phyloP scores from a whole-genome alignment of 2,797 vertebrate genomes.

The Chromobotia macracanthus region DNA sequence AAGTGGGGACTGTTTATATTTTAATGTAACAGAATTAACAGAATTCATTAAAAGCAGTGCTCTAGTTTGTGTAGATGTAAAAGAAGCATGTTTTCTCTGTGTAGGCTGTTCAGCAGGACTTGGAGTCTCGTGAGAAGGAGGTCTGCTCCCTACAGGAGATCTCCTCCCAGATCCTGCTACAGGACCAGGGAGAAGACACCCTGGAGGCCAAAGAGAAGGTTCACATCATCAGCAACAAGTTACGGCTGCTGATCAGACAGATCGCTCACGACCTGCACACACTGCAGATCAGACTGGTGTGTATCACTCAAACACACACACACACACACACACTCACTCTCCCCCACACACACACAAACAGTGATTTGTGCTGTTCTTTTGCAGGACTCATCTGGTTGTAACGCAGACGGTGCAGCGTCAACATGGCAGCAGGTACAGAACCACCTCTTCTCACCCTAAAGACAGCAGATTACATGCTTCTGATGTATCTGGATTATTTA shows the following conservation, averaged over 20 bases:
- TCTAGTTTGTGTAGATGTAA: no score
- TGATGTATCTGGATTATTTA: no score
- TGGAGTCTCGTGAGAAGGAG: slow-evolving; percentile 73
- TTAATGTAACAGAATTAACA: no score
- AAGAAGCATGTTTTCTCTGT: background rate
- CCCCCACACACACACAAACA: background rate
- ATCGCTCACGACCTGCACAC: slow-evolving; percentile 72
- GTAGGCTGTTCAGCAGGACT: slow-evolving; percentile 84
- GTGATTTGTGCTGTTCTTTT: background rate
- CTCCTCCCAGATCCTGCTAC: slow-evolving; percentile 79
- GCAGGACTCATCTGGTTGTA: slow-evolving; percentile 25
- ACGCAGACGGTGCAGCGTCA: background rate
- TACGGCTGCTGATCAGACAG: slow-evolving; percentile 81
- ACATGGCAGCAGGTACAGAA: slow-evolving; percentile 23
- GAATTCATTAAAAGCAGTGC: no score
- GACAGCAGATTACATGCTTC: no score
- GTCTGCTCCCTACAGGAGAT: slow-evolving; percentile 83
- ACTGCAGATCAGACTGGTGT: slow-evolving; percentile 78
- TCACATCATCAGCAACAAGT: slow-evolving; percentile 83
- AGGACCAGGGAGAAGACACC: slow-evolving; percentile 78
- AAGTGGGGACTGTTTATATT: no score
- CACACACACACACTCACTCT: background rate
- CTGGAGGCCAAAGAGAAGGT: slow-evolving; percentile 88
- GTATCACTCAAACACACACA: slow-evolving; percentile 41
- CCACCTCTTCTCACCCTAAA: no score